These are phyloP conservation scores for Trypoxylus dichotomus DNA, from an alignment of 1,140 invertebrate species.

Conservation along the genomic window DNA sequence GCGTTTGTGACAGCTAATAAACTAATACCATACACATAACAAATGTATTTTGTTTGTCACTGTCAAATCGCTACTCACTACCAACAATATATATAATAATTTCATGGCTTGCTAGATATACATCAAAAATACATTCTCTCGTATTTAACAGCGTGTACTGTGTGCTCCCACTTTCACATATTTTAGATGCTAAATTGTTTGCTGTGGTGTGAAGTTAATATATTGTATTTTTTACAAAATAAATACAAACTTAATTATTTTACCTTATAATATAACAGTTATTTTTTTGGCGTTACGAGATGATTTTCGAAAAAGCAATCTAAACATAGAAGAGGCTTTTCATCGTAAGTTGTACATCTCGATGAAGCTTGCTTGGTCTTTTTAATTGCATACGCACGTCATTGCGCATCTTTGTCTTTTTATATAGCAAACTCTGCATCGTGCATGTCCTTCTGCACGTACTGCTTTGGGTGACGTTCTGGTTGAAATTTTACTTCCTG, in stretches of 20 bases:
- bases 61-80: too few relatives aligned
- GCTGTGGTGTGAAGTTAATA: background rate
- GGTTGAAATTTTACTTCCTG: too few relatives aligned
- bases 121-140: background rate
- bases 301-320: constrained; percentile 11
- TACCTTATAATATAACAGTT: background rate
- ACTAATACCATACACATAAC: too few relatives aligned
- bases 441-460: background rate
- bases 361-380: constrained; percentile 14
- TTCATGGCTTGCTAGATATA: too few relatives aligned
- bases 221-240: too few relatives aligned
- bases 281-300: background rate
- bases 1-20: too few relatives aligned
- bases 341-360: background rate
- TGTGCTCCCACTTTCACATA: background rate
- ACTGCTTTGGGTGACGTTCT: too few relatives aligned
- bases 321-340: constrained; percentile 8
- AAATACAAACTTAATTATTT: too few relatives aligned
- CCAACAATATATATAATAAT: too few relatives aligned
- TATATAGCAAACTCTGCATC: constrained; percentile 10
- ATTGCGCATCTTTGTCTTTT: background rate
- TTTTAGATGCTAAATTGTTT: background rate
- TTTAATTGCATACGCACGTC: background rate
- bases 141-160: background rate
- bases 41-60: too few relatives aligned